phyloP scores from a whole-genome alignment of 1,140 invertebrate species.

The Eumaeus atala region DNA sequence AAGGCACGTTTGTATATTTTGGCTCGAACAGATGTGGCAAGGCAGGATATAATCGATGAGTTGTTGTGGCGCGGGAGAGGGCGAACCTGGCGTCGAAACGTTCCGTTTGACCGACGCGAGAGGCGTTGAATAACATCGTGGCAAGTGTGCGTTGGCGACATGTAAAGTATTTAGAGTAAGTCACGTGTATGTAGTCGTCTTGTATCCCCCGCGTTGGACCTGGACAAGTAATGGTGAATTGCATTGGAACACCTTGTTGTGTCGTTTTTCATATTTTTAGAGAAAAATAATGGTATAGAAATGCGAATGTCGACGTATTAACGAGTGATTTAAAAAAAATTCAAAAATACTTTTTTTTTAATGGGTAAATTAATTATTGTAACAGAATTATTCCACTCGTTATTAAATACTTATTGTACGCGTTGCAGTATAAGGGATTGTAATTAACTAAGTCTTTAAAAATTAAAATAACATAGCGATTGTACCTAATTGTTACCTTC shows the following conservation, averaged over 20 bases:
- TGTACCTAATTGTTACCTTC: constrained; percentile 73
- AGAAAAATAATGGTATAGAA: constrained; percentile 42
- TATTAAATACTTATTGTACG: constrained; percentile 63
- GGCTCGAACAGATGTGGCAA: constrained; percentile 41
- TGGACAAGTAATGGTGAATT: constrained; percentile 46
- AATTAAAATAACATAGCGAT: constrained; percentile 50
- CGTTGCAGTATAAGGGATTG: constrained; percentile 57
- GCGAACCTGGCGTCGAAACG: constrained; percentile 18
- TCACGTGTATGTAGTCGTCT: constrained; percentile 60
- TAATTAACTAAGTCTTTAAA: constrained; percentile 56
- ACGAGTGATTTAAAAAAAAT: constrained; percentile 36
- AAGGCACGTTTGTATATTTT: constrained; percentile 66
- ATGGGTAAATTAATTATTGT: constrained; percentile 55
- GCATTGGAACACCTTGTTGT: constrained; percentile 56
- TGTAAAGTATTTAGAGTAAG: constrained; percentile 50
- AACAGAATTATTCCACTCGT: constrained; percentile 61
- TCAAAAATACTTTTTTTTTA: constrained; percentile 48
- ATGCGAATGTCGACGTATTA: constrained; percentile 40
- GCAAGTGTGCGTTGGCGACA: constrained; percentile 23
- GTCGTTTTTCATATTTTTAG: constrained; percentile 66
- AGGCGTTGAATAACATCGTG: constrained; percentile 12
- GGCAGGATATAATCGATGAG: constrained; percentile 26
- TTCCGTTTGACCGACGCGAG: constrained; percentile 25
- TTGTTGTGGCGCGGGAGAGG: constrained; percentile 28
- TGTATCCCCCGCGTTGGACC: constrained; percentile 33